A percentile compares a stretch with the other conserved stretches of the same genome.
These are phyloP conservation scores for Dryobotodes eremita DNA, from an alignment of 2,888 invertebrate genomes.

Conservation along the genomic window DNA sequence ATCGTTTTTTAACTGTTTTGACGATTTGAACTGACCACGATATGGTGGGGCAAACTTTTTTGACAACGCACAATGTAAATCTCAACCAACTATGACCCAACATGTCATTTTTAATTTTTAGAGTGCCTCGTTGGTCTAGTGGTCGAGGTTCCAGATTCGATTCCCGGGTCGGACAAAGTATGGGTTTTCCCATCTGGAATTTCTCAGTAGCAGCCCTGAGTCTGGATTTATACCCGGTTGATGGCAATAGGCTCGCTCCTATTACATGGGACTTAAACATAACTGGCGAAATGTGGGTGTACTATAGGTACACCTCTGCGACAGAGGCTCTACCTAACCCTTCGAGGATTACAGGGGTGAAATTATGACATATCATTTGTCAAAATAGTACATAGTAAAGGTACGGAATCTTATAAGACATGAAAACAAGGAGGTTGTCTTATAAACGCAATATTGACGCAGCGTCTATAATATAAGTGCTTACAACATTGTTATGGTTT, in stretches of 20 bases:
- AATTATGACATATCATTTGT: neutral
- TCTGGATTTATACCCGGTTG: neutral
- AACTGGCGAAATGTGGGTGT: neutral
- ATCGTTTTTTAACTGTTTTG: too few species aligned
- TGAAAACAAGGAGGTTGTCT: neutral
- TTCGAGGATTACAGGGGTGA: neutral
- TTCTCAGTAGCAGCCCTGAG: neutral
- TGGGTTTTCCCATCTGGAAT: too few species aligned
- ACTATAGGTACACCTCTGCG: neutral
- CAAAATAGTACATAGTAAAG: neutral
- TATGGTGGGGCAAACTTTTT: too few species aligned
- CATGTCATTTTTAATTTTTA: too few species aligned
- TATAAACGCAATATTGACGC: conserved; percentile 35
- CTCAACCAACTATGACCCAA: too few species aligned
- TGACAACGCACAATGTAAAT: too few species aligned
- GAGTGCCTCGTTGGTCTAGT: too few species aligned
- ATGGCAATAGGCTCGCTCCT: neutral
- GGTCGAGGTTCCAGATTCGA: neutral
- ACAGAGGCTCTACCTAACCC: neutral
- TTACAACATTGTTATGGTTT: conserved; percentile 64
- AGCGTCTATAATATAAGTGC: conserved; percentile 17
- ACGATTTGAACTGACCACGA: too few species aligned
- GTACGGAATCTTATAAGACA: neutral
- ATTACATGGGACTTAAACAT: neutral
- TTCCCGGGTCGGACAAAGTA: neutral